Percentiles rank a stretch among this genome's conserved stretches.
phyloP scores from a whole-genome alignment of 2,888 invertebrate genomes.

The Oligia latruncula region DNA sequence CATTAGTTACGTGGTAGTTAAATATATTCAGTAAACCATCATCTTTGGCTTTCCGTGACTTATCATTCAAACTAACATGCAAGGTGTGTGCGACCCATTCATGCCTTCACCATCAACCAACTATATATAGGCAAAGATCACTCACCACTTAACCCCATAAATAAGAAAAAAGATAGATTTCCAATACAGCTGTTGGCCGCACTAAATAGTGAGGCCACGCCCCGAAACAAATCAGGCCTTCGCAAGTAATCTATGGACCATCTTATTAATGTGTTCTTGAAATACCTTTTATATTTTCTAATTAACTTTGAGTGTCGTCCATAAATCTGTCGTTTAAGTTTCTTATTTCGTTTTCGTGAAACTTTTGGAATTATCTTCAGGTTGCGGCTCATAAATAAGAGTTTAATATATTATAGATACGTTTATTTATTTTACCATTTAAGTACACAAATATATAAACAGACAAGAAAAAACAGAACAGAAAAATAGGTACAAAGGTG shows the following conservation, averaged over 20 bases:
- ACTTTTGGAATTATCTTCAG: conserved; percentile 32
- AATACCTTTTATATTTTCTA: conserved; percentile 51
- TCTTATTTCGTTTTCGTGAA: conserved; percentile 41
- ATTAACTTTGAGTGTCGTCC: conserved; percentile 41
- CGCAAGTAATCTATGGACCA: conserved; percentile 35
- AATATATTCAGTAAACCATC: too few species aligned
- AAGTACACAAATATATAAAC: too few species aligned
- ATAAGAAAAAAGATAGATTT: conserved; percentile 40
- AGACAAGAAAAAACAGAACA: too few species aligned
- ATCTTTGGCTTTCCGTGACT: too few species aligned
- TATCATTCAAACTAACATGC: too few species aligned
- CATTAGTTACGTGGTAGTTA: too few species aligned
- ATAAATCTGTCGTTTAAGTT: conserved; percentile 53
- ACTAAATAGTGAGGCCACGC: conserved; percentile 29
- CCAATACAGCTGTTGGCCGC: conserved; percentile 37
- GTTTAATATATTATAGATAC: conserved; percentile 16
- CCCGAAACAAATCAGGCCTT: conserved; percentile 48
- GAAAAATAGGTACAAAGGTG: too few species aligned
- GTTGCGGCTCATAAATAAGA: conserved; percentile 20
- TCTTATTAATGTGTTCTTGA: conserved; percentile 32
- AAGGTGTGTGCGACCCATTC: too few species aligned
- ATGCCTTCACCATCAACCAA: background rate
- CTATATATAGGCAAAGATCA: background rate
- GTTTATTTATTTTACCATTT: background rate
- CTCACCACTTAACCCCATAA: conserved; percentile 16